A percentile compares a stretch with the other conserved stretches of the same genome.
These are phyloP conservation scores for Pseudolaguvia tuberculata DNA, from an alignment of 2,113 vertebrate genomes.

Conservation along the genomic window DNA sequence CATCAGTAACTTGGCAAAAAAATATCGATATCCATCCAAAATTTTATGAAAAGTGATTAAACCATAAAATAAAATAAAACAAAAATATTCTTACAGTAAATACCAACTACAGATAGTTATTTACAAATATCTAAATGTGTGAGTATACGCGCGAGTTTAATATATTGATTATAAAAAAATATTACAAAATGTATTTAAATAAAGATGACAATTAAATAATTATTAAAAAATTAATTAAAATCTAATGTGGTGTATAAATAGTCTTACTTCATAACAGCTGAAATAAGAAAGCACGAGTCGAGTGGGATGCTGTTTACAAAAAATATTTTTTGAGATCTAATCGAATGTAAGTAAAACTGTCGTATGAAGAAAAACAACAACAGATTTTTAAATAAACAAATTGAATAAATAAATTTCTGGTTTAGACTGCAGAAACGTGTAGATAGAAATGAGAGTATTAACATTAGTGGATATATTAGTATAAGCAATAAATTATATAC, in stretches of 20 bases:
- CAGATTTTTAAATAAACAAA: not conserved
- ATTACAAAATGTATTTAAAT: not conserved
- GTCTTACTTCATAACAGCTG: no score
- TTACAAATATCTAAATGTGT: not conserved
- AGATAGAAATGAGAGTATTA: not conserved
- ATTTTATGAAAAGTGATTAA: no score
- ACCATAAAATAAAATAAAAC: no score
- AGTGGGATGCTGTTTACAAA: not conserved
- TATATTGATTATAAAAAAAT: no score
- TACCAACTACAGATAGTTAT: not conserved
- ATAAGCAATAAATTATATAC: not conserved
- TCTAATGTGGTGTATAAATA: not conserved
- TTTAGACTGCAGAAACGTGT: not conserved
- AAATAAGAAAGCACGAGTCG: no score
- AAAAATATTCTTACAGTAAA: slow-evolving; percentile 1
- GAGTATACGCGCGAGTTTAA: no score
- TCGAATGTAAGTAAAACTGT: not conserved
- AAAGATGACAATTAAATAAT: not conserved
- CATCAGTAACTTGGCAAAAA: no score
- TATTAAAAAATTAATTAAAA: not conserved
- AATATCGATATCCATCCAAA: no score
- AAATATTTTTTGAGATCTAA: not conserved
- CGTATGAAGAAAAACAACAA: not conserved
- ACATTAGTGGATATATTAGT: not conserved
- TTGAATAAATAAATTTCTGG: not conserved